These are phyloP conservation scores for Ceyx margarethae DNA, from an alignment of 2,113 vertebrate species.

Conservation along the genomic window DNA sequence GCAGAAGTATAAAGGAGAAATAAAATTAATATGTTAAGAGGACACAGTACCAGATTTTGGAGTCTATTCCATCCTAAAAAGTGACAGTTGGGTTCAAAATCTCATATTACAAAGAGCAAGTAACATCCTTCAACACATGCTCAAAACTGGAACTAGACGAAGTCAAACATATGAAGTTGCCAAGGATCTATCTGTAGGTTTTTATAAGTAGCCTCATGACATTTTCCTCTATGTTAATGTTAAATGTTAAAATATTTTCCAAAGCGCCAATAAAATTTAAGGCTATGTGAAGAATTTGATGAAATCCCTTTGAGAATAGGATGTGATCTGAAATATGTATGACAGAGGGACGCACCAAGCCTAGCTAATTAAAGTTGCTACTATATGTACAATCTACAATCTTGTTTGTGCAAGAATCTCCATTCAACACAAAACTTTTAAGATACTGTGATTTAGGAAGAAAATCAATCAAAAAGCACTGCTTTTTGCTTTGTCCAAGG, in stretches of 20 bases:
- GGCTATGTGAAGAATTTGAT: neutral
- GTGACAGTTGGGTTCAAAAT: neutral
- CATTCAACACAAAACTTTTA: neutral
- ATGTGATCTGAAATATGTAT: neutral
- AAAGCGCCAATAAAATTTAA: neutral
- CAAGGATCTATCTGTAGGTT: neutral
- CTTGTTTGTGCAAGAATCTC: neutral
- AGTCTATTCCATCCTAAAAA: neutral
- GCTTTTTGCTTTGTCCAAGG: neutral
- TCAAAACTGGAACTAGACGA: neutral
- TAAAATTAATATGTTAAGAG: neutral
- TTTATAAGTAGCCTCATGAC: accelerated
- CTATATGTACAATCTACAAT: neutral
- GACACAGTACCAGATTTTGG: neutral
- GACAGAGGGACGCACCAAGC: neutral
- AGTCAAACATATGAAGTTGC: neutral
- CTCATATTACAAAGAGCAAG: neutral
- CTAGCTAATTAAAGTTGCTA: neutral
- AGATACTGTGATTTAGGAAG: neutral
- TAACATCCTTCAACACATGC: neutral
- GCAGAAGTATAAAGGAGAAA: neutral
- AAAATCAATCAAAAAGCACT: accelerated
- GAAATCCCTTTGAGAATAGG: neutral
- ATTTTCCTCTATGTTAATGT: neutral
- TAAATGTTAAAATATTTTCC: neutral